phyloP scores from a whole-genome alignment of 2,888 invertebrate genomes.

The Plagodis pulveraria region DNA sequence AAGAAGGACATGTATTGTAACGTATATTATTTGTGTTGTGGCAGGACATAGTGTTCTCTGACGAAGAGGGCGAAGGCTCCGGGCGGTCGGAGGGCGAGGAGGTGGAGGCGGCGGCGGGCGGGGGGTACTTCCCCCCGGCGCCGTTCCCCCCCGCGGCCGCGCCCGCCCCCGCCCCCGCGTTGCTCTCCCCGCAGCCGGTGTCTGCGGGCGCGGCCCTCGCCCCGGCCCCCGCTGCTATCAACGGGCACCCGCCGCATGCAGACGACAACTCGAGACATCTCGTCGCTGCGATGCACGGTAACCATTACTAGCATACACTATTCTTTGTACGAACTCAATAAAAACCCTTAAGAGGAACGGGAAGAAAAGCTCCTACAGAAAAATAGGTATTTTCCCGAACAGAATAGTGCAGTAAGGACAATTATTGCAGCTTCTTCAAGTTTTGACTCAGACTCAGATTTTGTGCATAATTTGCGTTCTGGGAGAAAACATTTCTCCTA shows the following conservation, averaged over 20 bases:
- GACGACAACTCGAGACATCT: constrained; percentile 52
- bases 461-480: too few relatives aligned
- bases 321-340: too few relatives aligned
- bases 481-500: too few relatives aligned
- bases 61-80: constrained; percentile 82
- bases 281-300: constrained; percentile 59
- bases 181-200: constrained; percentile 50
- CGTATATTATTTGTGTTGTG: background rate
- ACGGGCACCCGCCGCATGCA: constrained; percentile 47
- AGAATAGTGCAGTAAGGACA: too few relatives aligned
- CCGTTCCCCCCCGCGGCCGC: constrained; percentile 66
- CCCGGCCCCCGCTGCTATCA: constrained; percentile 61
- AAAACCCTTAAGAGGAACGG: too few relatives aligned
- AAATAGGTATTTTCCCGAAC: too few relatives aligned
- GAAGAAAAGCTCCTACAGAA: too few relatives aligned
- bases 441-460: too few relatives aligned
- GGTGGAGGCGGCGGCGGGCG: constrained; percentile 73
- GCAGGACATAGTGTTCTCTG: constrained; percentile 85
- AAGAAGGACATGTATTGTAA: too few relatives aligned
- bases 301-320: too few relatives aligned
- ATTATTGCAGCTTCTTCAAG: too few relatives aligned
- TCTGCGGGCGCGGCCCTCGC: constrained; percentile 46
- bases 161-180: constrained; percentile 54
- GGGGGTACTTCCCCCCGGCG: constrained; percentile 45
- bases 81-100: constrained; percentile 88